A percentile compares a stretch with the other conserved stretches of the same genome.
Conservation (phyloP, 2,888 invertebrate genomes). For the Caenorhabditis sp. region DNA sequence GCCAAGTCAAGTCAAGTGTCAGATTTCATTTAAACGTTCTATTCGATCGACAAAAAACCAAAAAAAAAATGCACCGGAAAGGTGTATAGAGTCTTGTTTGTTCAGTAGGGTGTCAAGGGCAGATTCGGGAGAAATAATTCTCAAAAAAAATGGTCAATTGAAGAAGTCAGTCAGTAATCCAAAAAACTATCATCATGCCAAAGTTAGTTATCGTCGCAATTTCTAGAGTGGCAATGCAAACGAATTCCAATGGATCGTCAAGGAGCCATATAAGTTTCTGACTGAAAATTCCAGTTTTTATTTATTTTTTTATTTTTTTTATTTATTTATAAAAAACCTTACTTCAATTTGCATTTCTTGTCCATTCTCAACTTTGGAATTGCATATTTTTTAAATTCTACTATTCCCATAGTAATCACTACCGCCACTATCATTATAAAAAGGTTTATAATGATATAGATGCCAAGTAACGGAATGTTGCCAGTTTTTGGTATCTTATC, state of each 20-base stretch:
- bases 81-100: too few relatives aligned
- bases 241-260: slow-evolving; percentile 11
- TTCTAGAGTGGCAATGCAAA: background rate
- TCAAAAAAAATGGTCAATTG: too few relatives aligned
- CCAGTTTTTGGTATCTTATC: slow-evolving; percentile 60
- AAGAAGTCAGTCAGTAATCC: slow-evolving; percentile 8
- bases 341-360: background rate
- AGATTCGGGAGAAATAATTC: too few relatives aligned
- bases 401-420: slow-evolving; percentile 12
- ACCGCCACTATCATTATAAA: slow-evolving; percentile 44
- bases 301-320: background rate
- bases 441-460: slow-evolving; percentile 54
- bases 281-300: background rate
- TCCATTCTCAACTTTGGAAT: slow-evolving; percentile 6
- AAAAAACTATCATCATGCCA: slow-evolving; percentile 11
- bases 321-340: too few relatives aligned
- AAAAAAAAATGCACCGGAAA: too few relatives aligned
- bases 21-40: too few relatives aligned
- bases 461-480: slow-evolving; percentile 50
- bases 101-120: too few relatives aligned
- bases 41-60: too few relatives aligned
- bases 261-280: background rate
- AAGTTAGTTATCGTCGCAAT: slow-evolving; percentile 14
- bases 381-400: background rate
- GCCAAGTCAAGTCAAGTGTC: too few relatives aligned